Base-by-base conservation (phyloP, 2,797 vertebrate species). In the Platalea minor region DNA sequence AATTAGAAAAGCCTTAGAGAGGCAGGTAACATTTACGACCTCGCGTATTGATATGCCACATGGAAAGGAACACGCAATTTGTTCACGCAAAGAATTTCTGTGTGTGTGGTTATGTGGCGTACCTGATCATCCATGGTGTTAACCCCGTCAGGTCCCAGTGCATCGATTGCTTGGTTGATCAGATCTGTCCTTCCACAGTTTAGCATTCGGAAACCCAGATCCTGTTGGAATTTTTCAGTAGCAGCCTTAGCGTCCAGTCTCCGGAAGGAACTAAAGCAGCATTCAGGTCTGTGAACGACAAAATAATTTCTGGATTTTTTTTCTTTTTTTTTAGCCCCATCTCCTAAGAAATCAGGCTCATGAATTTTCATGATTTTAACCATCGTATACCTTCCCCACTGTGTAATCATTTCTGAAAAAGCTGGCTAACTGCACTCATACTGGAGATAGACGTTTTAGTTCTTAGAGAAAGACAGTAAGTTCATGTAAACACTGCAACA, bases 61-160 rank as follows among this genome's bases (percentile, higher is more conserved):
- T 0, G 20, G 48, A 46, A 74, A 79, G 46, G 43, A 73, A 54
- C 46, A 3, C 3, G 6, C 0, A 2, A 25, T 61, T 11, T 51
- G 46, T 11, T 41, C 35, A 6, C 3, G 28, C 54, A n/a, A 13
- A 59, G 35, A 9, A 35, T 19, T 12, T 24, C 11, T 20, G 20
- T 11, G 45, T 16, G 24, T 1, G 5, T 39, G 33, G 37, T 12
- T 41, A 7, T 6, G 4, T 1, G 61, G 60, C 65, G 9, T 97
- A 99, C 99, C 99, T 99, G 99, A 95, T 99, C 99, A 4, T 99
- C 99, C 99, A 99, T 99, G 92, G 99, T 99, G 98, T 99, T 99
- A 28, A 99, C 99, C 23, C 99, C 99, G 0, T 99, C 99, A 0
- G 98, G 98, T n/a, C 99, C 99, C 96, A 99, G 98, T 17, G 99